Evolutionary conservation across 2,797 vertebrate species (phyloP).

Genomic region (Myoxocephalus aenaeus): DNA sequence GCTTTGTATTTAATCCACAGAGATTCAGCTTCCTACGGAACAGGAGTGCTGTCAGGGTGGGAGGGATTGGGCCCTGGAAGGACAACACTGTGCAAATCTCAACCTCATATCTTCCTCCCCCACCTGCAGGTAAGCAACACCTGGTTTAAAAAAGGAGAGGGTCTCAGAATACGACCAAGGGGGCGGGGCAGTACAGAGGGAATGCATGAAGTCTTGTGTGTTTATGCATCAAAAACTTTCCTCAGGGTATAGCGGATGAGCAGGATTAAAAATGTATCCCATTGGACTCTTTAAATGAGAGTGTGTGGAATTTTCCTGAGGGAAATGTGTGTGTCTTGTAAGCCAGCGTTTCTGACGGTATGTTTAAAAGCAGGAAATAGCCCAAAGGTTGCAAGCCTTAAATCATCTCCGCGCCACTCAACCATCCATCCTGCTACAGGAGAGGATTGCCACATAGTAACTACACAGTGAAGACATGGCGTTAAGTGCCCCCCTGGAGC

Average conservation of each 20-base stretch:
- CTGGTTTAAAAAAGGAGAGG: conserved; percentile 38
- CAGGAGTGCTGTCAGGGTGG: conserved; percentile 89
- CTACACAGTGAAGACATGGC: conserved; percentile 41
- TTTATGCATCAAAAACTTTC: not conserved
- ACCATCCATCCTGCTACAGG: conserved; percentile 24
- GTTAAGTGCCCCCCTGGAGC: conserved; percentile 62
- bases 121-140: conserved; percentile 88
- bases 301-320: not conserved
- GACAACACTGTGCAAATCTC: conserved; percentile 81
- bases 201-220: not conserved
- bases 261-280: not conserved
- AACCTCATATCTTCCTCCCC: conserved; percentile 73
- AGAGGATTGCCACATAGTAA: conserved; percentile 37
- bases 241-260: too few species aligned
- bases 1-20: conserved; percentile 51
- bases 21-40: conserved; percentile 63
- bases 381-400: conserved; percentile 42
- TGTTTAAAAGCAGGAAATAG: conserved; percentile 71
- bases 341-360: not conserved
- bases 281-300: not conserved
- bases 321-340: not conserved
- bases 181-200: not conserved
- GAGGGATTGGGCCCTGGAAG: conserved; percentile 74
- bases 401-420: conserved; percentile 38
- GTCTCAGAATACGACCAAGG: conserved; percentile 1